Base-by-base conservation (phyloP, 2,113 vertebrate genomes). In the Calyptommatus sinebrachiatus region DNA sequence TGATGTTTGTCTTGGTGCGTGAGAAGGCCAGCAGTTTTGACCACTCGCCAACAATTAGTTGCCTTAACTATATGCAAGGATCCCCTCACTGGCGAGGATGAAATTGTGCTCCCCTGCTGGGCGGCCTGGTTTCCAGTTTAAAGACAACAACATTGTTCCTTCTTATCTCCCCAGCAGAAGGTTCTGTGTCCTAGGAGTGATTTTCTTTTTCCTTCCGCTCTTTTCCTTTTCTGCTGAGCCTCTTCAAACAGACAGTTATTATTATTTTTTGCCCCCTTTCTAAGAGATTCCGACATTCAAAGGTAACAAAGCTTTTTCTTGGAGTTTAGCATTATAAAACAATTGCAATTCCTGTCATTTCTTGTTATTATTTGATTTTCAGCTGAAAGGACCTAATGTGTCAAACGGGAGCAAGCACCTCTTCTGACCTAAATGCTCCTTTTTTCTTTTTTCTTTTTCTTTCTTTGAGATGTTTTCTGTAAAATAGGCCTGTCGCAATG, bases 161-260 rank as follows among this genome's bases (percentile, higher is more conserved):
- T 85, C 84, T 86, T 89, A 88, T 86, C 89, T 80, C 41, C 76
- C 87, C 61, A 79, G 31, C 75, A 87, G 84, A 71, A 86, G 83
- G 86, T 84, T 81, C 62, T 57, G 24, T 21, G 29, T 66, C 62
- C 35, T 5, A 29, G 7, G 79, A 70, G 45, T 86, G 86, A 77
- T 85, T 76, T 83, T 21, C 18, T 12, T 48, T 60, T 24, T 67
- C 26, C 69, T 65, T 81, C 86, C 75, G 77, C 41, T 57, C 78
- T 2, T 35, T 31, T 14, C 9, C 28, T 29, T 76, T 82, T 71
- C 70, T 82, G 77, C 46, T 79, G 76, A 82, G 63, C 73, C 46
- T 75, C 69, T 70, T 83, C 67, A 57, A 50, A 76, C 81, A 84
- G 89, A 86, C 79, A 77, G 71, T 28, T 84, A 26, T 65, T 86